Percentiles rank a stretch among this genome's conserved stretches.
phyloP scores from a whole-genome alignment of 2,888 invertebrate species.

The Acanthosepion esculentum region DNA sequence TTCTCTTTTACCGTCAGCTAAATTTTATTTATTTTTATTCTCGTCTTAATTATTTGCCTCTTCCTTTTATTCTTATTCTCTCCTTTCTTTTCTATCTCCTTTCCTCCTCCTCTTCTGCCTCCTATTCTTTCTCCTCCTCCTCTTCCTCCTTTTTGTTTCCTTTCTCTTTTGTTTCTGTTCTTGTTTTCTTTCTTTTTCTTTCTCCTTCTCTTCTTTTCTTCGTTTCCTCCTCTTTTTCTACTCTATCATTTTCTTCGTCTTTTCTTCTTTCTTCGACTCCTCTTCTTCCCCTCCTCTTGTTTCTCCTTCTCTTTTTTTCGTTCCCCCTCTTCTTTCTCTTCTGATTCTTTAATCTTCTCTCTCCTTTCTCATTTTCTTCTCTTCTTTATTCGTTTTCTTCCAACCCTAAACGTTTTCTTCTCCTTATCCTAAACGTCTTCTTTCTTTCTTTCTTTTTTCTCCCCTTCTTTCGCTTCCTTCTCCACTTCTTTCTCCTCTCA shows the following conservation, averaged over 20 bases:
- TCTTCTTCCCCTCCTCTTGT: not conserved
- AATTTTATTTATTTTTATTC: not conserved
- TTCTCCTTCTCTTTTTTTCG: not conserved
- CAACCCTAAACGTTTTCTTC: not conserved
- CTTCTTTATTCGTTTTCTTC: not conserved
- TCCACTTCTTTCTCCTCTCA: not conserved
- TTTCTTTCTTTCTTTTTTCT: not conserved
- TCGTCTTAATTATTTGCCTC: not conserved
- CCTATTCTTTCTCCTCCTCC: not conserved
- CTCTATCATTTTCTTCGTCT: no score
- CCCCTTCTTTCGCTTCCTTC: not conserved
- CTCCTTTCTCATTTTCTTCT: not conserved
- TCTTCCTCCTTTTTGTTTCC: not conserved
- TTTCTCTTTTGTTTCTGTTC: not conserved
- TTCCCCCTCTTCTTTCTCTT: not conserved
- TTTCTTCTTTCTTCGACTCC: not conserved
- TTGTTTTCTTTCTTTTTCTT: not conserved
- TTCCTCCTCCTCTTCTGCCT: not conserved
- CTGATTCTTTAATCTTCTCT: not conserved
- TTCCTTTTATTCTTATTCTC: not conserved
- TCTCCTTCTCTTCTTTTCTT: not conserved
- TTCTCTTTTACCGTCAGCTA: not conserved
- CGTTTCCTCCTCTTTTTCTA: not conserved
- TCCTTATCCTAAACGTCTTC: not conserved
- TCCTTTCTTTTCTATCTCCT: not conserved